These are phyloP conservation scores for Nothocercus julius DNA, from an alignment of 2,113 vertebrate genomes.

Conservation along the genomic window DNA sequence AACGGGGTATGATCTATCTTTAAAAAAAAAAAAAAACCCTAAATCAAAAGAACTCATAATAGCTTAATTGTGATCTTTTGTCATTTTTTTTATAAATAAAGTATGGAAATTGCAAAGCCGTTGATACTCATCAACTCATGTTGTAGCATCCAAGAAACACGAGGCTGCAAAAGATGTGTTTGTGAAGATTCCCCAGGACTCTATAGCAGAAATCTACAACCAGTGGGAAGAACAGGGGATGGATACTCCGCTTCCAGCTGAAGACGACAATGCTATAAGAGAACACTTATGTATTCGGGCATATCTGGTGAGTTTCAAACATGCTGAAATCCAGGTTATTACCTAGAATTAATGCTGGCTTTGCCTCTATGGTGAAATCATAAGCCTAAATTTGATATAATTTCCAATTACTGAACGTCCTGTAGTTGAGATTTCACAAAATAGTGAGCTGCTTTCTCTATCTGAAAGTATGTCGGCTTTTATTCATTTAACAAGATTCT, in stretches of 20 bases:
- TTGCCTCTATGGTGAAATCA: background rate
- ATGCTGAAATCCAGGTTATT: background rate
- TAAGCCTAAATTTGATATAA: background rate
- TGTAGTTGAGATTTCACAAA: background rate
- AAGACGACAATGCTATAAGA: slow-evolving; percentile 94
- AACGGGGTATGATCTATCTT: background rate
- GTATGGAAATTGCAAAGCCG: background rate
- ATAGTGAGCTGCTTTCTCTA: background rate
- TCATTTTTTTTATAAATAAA: background rate
- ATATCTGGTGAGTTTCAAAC: slow-evolving; percentile 86
- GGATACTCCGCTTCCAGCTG: slow-evolving; percentile 85
- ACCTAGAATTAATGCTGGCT: background rate
- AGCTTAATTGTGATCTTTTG: background rate
- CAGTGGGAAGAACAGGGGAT: slow-evolving; percentile 90
- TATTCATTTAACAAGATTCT: background rate
- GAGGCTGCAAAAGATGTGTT: slow-evolving; percentile 96
- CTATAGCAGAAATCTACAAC: slow-evolving; percentile 91
- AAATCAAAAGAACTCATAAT: background rate
- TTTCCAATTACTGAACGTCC: background rate
- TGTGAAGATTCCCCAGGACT: slow-evolving; percentile 94
- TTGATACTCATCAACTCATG: background rate
- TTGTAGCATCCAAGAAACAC: slow-evolving; percentile 91
- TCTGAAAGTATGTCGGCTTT: background rate
- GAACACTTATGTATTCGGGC: slow-evolving; percentile 95
- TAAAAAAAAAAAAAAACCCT: background rate